Evolutionary conservation across 2,888 invertebrate species (phyloP).

Genomic region (Orthosia gothica): DNA sequence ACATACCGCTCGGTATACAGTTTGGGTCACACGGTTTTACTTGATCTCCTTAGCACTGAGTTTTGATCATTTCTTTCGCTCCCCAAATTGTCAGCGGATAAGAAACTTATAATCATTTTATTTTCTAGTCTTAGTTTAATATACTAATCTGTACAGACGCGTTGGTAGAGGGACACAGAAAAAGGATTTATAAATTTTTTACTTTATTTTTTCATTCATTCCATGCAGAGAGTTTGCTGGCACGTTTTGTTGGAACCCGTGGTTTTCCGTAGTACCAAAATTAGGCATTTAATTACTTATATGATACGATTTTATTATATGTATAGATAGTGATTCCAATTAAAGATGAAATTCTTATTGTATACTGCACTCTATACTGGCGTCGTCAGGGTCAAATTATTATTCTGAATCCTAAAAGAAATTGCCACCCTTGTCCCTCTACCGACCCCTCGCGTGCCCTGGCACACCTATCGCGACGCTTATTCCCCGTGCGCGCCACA

Average conservation of each 20-base stretch:
- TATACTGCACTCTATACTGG: too few species aligned
- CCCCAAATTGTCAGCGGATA: conserved; percentile 28
- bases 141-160: conserved; percentile 57
- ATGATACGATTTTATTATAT: too few species aligned
- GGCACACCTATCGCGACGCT: too few species aligned
- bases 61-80: conserved; percentile 50
- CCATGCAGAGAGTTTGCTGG: too few species aligned
- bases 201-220: too few species aligned
- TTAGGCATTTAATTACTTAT: too few species aligned
- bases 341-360: neutral
- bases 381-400: neutral
- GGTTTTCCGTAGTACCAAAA: too few species aligned
- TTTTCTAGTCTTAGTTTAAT: conserved; percentile 58
- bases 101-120: conserved; percentile 39
- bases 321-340: neutral
- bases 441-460: neutral
- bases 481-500: neutral
- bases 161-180: conserved; percentile 36
- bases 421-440: conserved; percentile 3
- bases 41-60: conserved; percentile 59
- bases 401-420: neutral
- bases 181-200: neutral
- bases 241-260: too few species aligned
- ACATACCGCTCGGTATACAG: conserved; percentile 37
- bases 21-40: conserved; percentile 61